Conservation (phyloP, 1,140 invertebrate genomes). For the Neodiprion lecontei region DNA sequence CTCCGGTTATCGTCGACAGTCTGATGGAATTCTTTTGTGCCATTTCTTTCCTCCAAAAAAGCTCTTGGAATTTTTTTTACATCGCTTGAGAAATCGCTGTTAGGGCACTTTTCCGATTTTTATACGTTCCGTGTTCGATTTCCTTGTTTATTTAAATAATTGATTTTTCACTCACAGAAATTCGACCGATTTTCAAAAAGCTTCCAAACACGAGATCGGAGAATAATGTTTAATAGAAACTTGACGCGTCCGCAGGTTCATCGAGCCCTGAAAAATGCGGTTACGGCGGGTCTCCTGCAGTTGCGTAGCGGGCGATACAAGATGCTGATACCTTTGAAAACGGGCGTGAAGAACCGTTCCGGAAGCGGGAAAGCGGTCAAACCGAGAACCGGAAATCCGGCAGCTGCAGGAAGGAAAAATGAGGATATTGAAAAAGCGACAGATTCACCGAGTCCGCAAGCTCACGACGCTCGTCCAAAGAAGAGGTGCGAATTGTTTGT, state of each 20-base stretch:
- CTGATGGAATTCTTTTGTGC: neutral
- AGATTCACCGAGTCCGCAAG: neutral
- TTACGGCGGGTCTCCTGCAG: conserved; percentile 48
- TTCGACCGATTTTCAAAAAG: too few species aligned
- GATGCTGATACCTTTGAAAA: conserved; percentile 23
- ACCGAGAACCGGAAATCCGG: conserved; percentile 16
- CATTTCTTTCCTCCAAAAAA: neutral
- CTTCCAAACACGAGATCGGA: too few species aligned
- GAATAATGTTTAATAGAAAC: too few species aligned
- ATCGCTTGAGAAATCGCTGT: too few species aligned
- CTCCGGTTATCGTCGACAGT: neutral
- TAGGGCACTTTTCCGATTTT: too few species aligned
- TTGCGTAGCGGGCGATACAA: conserved; percentile 50
- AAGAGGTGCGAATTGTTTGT: neutral
- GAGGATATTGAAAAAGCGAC: conserved; percentile 24
- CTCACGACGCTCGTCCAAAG: neutral
- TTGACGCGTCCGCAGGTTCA: conserved; percentile 38
- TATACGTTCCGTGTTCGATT: too few species aligned
- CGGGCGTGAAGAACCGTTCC: neutral
- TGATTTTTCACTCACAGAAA: too few species aligned
- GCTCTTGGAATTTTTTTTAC: too few species aligned
- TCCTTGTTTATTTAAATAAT: too few species aligned
- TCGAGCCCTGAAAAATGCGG: conserved; percentile 51
- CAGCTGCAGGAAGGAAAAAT: conserved; percentile 5
- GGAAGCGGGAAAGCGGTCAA: conserved; percentile 22